A percentile compares a stretch with the other conserved stretches of the same genome.
phyloP scores from a whole-genome alignment of 2,797 vertebrate genomes.

The Myotis findleyi region DNA sequence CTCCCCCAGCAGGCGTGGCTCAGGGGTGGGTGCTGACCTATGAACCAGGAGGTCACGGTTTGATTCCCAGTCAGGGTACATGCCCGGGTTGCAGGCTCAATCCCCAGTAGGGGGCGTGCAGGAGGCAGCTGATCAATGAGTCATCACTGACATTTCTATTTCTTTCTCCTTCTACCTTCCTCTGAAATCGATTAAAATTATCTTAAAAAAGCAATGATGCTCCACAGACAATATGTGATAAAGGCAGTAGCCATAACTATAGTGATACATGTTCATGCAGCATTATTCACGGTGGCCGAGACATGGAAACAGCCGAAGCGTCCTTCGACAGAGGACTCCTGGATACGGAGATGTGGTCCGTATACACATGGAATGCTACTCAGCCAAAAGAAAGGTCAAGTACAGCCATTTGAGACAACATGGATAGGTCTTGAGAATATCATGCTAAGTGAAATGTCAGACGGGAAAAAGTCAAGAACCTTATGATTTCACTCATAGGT shows the following conservation, averaged over 20 bases:
- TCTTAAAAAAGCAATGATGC: background rate
- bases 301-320: rapidly evolving
- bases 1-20: background rate
- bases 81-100: too few relatives aligned
- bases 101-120: background rate
- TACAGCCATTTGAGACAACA: background rate
- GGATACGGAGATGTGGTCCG: rapidly evolving
- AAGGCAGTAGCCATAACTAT: background rate
- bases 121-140: background rate
- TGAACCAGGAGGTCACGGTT: too few relatives aligned
- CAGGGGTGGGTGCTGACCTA: background rate
- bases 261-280: background rate
- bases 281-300: rapidly evolving
- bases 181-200: background rate
- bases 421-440: background rate
- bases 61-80: background rate
- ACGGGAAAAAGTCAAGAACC: too few relatives aligned
- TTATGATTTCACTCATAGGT: background rate
- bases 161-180: background rate
- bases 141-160: background rate
- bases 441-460: too few relatives aligned
- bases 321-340: background rate
- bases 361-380: rapidly evolving
- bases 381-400: background rate
- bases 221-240: background rate